phyloP scores from a whole-genome alignment of 2,888 invertebrate genomes.

The Lepeophtheirus nordmannii region DNA sequence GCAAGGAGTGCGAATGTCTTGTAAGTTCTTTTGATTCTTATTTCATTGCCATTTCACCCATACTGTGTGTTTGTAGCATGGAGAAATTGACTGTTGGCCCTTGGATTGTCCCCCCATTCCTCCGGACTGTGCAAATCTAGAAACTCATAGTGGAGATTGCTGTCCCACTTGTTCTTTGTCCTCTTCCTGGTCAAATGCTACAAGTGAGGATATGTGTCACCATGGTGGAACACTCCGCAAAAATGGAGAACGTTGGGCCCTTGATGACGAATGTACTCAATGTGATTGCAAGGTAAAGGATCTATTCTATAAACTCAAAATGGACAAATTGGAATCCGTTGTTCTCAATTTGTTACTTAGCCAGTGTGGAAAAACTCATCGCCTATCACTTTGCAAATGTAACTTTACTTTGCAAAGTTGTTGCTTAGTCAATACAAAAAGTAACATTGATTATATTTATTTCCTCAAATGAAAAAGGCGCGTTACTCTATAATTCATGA shows the following conservation, averaged over 20 bases:
- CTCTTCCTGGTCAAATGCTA: constrained; percentile 31
- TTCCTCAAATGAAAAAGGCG: not conserved
- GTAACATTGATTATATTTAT: not conserved
- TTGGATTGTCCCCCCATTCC: constrained; percentile 56
- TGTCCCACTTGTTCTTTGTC: constrained; percentile 55
- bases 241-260: constrained; percentile 44
- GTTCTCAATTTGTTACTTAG: too few species aligned
- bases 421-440: not conserved
- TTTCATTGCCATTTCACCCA: not conserved
- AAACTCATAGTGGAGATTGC: constrained; percentile 50
- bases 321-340: too few species aligned
- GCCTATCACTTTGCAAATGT: not conserved
- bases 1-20: constrained; percentile 79
- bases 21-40: constrained; percentile 35
- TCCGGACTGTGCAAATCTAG: constrained; percentile 44
- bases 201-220: constrained; percentile 6
- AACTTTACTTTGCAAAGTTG: not conserved
- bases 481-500: not conserved
- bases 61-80: constrained; percentile 51
- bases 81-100: constrained; percentile 76
- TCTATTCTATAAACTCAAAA: not conserved
- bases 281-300: constrained; percentile 55
- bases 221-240: constrained; percentile 32
- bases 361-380: too few species aligned
- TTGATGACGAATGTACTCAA: constrained; percentile 50